Evolutionary conservation across 2,888 invertebrate genomes (phyloP), one percentile per base, ranked within the genome.

Genomic region (Meghimatium bilineatum): DNA sequence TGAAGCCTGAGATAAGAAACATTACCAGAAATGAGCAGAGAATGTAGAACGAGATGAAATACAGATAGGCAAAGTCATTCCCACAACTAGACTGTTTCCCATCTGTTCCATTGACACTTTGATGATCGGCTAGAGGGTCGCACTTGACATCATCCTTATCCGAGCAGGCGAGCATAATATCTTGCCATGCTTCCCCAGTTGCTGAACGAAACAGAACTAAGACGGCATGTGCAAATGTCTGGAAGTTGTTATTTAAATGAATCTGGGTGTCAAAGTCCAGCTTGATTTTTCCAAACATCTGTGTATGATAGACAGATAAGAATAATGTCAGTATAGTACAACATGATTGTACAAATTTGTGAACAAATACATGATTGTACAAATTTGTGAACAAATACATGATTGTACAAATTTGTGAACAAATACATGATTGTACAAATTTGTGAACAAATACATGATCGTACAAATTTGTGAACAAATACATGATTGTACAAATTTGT

Each of bases 221-320:
- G 52, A 99, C 97, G 0, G 99, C 99, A 95, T 99, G 98, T 66
- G 97, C 97, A 95, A 99, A 99, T 56, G 98, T 97, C 93, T 98
- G 99, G 94, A 99, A 99, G 94, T 99, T 99, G 94, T 99, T 99
- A 94, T 99, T 99, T 79, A 98, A 95, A 87, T 96, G 96, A 89
- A 99, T 99, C 12, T 96, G 95, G 0, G 97, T 96, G 0, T 95
- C 96, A 56, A 95, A 94, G 92, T 96, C 95, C 91, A 97, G 95
- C 79, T 96, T 96, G 89, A 99, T 98, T 95, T 97, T 98, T 20
- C 99, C 99, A 94, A 99, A 99, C 91, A 99, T 96, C 98, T 98
- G 94, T 32, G 85, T 38, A 84, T 56, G 20, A 82, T 26, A n/a
- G n/a, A n/a, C n/a, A n/a, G n/a, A n/a, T n/a, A n/a, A n/a, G n/a